phyloP scores from a whole-genome alignment of 2,888 invertebrate genomes.

The Imbricaverruca yamaguchii region DNA sequence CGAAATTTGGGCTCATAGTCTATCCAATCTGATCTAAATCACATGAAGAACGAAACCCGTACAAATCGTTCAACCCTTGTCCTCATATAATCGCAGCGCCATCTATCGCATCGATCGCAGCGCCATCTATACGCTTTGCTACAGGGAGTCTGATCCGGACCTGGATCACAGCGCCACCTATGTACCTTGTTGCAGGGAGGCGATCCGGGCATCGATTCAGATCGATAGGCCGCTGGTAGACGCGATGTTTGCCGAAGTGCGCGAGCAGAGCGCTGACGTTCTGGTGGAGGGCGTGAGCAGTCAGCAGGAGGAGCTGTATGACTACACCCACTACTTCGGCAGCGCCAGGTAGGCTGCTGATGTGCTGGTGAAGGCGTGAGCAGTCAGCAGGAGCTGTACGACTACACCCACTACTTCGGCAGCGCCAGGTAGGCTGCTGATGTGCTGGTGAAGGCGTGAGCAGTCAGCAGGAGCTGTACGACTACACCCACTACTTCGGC shows the following conservation, averaged over 20 bases:
- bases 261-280: slow-evolving; percentile 50
- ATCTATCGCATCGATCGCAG: no score
- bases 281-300: slow-evolving; percentile 52
- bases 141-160: no score
- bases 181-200: slow-evolving; percentile 25
- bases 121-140: no score
- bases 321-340: slow-evolving; percentile 40
- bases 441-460: slow-evolving; percentile 51
- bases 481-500: slow-evolving; percentile 40
- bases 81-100: no score
- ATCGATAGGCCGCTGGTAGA: slow-evolving; percentile 28
- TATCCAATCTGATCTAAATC: no score
- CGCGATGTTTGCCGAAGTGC: slow-evolving; percentile 58
- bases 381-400: no score
- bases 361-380: no score
- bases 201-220: slow-evolving; percentile 30
- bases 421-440: slow-evolving; percentile 41
- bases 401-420: no score
- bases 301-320: slow-evolving; percentile 45
- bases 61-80: no score
- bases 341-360: slow-evolving; percentile 30
- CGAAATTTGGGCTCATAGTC: no score
- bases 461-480: slow-evolving; percentile 47
- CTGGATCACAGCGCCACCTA: no score
- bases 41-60: no score